phyloP scores from a whole-genome alignment of 2,797 vertebrate species.

The Petrocephalus schoutedeni region DNA sequence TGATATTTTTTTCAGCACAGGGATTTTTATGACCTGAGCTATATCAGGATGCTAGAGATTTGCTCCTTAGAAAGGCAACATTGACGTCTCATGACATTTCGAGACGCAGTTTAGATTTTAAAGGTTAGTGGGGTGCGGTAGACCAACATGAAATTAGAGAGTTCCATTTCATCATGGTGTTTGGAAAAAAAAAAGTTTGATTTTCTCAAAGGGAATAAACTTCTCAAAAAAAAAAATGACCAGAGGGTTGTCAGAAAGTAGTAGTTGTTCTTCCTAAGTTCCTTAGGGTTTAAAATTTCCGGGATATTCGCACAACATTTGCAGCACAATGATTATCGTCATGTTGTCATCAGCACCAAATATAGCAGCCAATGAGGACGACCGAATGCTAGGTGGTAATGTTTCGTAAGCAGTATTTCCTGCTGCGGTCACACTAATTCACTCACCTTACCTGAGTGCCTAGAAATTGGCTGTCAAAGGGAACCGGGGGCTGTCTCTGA shows the following conservation, averaged over 20 bases:
- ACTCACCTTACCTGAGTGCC: not conserved
- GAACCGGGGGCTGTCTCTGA: not conserved
- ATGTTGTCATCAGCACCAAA: not conserved
- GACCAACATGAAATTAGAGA: not conserved
- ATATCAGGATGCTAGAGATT: not conserved
- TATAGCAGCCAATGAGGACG: constrained; percentile 1
- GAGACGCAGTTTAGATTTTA: not conserved
- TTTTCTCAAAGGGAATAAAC: not conserved
- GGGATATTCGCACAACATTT: not conserved
- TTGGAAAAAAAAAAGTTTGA: not conserved
- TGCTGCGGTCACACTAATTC: not conserved
- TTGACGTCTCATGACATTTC: not conserved
- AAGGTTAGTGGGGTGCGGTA: not conserved
- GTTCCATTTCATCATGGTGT: not conserved
- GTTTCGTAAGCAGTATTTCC: not conserved
- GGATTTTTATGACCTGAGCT: not conserved
- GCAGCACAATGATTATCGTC: not conserved
- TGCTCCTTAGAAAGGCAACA: not conserved
- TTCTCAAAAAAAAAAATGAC: not conserved
- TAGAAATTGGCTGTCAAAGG: constrained; percentile 5
- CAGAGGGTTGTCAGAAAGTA: not conserved
- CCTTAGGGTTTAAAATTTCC: not conserved
- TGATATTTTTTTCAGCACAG: not conserved
- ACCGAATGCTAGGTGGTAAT: not conserved
- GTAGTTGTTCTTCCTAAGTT: not conserved